A percentile compares a stretch with the other conserved stretches of the same genome.
These are phyloP conservation scores for Columba guinea DNA, from an alignment of 2,797 vertebrate genomes.

Conservation along the genomic window DNA sequence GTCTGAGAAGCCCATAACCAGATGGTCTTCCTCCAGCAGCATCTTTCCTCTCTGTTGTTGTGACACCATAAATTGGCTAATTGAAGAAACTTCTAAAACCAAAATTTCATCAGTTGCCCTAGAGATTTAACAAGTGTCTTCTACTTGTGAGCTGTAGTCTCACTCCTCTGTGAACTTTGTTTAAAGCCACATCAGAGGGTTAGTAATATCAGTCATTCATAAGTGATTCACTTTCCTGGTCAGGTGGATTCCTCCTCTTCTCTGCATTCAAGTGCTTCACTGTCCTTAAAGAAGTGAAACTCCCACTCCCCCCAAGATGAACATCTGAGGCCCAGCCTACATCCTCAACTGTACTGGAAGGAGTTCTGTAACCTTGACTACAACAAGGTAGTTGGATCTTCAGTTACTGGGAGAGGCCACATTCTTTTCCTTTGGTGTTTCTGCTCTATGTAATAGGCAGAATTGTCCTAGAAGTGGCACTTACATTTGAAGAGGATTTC, in stretches of 20 bases:
- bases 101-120: not conserved
- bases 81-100: no score
- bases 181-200: not conserved
- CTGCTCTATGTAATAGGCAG: not conserved
- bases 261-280: not conserved
- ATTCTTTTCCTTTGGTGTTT: not conserved
- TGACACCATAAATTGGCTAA: no score
- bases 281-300: not conserved
- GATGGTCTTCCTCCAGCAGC: not conserved
- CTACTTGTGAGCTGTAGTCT: not conserved
- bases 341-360: not conserved
- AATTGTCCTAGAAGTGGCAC: not conserved
- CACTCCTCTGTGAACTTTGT: not conserved
- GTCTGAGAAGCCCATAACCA: not conserved
- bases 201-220: not conserved
- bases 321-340: not conserved
- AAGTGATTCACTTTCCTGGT: not conserved
- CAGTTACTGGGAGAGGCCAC: not conserved
- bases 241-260: not conserved
- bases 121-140: not conserved
- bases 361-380: not conserved
- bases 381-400: not conserved
- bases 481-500: not conserved
- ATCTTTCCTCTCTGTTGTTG: not conserved
- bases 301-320: not conserved